A percentile compares a stretch with the other conserved stretches of the same genome.
phyloP scores from a whole-genome alignment of 2,113 vertebrate genomes.

The Coreoperca whiteheadi region DNA sequence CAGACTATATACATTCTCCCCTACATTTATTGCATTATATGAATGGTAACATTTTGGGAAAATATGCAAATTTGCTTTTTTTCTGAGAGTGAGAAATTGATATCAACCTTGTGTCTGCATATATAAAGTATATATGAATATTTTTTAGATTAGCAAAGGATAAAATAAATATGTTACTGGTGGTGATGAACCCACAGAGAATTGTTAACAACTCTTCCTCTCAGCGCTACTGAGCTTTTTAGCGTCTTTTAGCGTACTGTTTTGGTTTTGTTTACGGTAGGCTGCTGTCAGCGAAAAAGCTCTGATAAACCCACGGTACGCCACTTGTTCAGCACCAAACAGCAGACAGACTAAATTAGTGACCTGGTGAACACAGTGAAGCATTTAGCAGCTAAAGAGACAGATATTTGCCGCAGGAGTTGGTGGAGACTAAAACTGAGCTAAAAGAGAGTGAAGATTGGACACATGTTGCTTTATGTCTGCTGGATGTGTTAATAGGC shows the following conservation, averaged over 20 bases:
- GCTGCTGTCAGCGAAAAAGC: not conserved
- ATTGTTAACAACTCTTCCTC: too few relatives aligned
- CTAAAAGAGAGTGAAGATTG: not conserved
- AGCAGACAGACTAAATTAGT: too few relatives aligned
- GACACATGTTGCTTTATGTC: not conserved
- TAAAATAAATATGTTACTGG: not conserved
- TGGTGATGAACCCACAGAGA: not conserved
- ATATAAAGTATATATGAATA: not conserved
- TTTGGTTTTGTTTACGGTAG: not conserved
- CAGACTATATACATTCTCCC: not conserved
- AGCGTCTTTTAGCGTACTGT: not conserved
- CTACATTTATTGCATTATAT: not conserved
- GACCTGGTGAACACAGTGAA: not conserved
- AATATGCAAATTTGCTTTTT: not conserved
- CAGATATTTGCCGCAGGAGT: not conserved
- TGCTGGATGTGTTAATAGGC: not conserved
- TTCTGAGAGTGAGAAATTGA: not conserved
- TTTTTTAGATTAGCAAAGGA: not conserved
- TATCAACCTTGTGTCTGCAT: not conserved
- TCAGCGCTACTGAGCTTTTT: not conserved
- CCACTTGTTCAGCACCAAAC: not conserved
- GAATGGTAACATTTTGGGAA: not conserved
- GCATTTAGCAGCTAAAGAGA: not conserved
- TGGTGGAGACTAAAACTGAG: not conserved
- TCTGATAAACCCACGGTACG: not conserved